Base-by-base conservation (phyloP, 2,888 invertebrate species). In the Bibio marci region DNA sequence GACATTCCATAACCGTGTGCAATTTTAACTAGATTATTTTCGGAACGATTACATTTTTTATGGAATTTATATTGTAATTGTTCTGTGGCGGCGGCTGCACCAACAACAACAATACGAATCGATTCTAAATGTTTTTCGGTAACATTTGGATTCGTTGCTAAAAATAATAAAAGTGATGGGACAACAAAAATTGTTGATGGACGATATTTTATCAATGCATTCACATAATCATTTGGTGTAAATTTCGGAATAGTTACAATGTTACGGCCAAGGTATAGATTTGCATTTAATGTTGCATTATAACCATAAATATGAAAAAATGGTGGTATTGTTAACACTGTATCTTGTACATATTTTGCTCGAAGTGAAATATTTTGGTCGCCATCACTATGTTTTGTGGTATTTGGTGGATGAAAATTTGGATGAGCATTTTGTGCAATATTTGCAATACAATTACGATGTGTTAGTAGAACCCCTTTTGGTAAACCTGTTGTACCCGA, bases 281-380 rank as follows among this genome's bases (percentile, higher is more conserved):
- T 65, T 36, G 70, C 64, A 47, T 79, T 73, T 47, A 80, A 60
- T 26, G 80, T 69, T 4, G 71, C 71, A 47, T 76, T 76, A 54
- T 79, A 73, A 3, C 82, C 83, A 54, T 76, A 83, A 44, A 81
- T 80, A 55, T 83, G 83, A 61, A 77, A 83, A 58, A 80, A 79
- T 3, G 83, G 85, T 8, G 85, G 66, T 1, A 77, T 73, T 2
- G 73, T 73, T 14, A 78, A 56, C 3, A 70, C 57, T 4, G 65
- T 64, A 39, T 75, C 70, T 41, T 66, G 64, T 22, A 6, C 22
- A 4, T 4, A 22, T 22, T 22, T 4, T 8, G 4, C 22, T 22
- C 22, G 22, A n/a, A n/a, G n/a, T n/a, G n/a, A n/a, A n/a, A n/a
- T n/a, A n/a, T n/a, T n/a, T n/a, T n/a, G n/a, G n/a, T n/a, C n/a